These are phyloP conservation scores for Prietella phreatophila DNA, from an alignment of 2,113 vertebrate genomes.

Conservation along the genomic window DNA sequence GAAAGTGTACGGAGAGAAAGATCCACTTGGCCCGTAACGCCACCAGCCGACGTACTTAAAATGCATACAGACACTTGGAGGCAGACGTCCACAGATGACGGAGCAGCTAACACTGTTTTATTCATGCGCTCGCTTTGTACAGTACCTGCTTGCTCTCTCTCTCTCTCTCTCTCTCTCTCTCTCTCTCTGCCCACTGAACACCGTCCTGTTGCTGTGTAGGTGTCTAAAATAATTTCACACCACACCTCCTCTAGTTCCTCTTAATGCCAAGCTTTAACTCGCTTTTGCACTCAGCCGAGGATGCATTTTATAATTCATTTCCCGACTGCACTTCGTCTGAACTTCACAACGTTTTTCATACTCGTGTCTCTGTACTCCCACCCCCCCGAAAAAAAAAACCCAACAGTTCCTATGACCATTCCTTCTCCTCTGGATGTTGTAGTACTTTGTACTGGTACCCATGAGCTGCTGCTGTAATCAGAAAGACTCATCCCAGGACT, in stretches of 20 bases:
- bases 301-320: neutral
- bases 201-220: conserved; percentile 71
- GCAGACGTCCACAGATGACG: conserved; percentile 74
- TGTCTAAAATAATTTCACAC: conserved; percentile 57
- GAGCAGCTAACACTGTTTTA: conserved; percentile 80
- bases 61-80: conserved; percentile 70
- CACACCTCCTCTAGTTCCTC: conserved; percentile 56
- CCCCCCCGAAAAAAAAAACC: neutral
- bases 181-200: conserved; percentile 68
- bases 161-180: conserved; percentile 33
- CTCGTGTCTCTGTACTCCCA: neutral
- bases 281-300: neutral
- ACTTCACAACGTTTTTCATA: neutral
- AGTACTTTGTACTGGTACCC: neutral
- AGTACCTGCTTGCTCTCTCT: conserved; percentile 66
- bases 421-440: neutral
- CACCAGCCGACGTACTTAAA: conserved; percentile 54
- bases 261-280: conserved; percentile 25
- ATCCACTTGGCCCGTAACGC: conserved; percentile 42
- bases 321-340: no score
- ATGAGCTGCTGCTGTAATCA: neutral
- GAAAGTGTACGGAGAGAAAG: conserved; percentile 32
- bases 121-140: conserved; percentile 75
- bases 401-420: neutral
- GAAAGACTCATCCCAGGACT: neutral